Evolutionary conservation across 2,113 vertebrate genomes (phyloP), one percentile per base, ranked within the genome.

Genomic region (Pardalotus punctatus): DNA sequence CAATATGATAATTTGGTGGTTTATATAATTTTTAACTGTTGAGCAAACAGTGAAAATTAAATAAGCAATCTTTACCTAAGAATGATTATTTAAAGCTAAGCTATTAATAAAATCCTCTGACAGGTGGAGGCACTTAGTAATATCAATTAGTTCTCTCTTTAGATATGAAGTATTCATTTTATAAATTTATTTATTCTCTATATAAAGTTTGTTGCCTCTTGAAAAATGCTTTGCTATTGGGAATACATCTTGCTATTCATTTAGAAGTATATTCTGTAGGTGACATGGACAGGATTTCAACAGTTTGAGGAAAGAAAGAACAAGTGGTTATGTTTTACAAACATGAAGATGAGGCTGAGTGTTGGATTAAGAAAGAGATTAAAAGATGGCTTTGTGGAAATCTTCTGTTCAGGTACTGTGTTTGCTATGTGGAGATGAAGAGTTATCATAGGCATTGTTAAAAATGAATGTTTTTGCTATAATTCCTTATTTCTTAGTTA

Each of bases 161-260:
- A 93, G 94, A 92, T 84, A 97, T 97, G 96, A 97, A 97, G 94
- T 93, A 97, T 96, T 91, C 93, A 97, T 96, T 97, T 80, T 93
- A 96, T 97, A 98, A 97, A 97, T 97, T 97, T 96, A 97, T 97
- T 98, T 97, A 98, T 98, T 96, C 91, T 96, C 95, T 97, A 94
- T 97, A 95, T 97, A 97, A 97, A 94, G 96, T 97, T 97, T 98
- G 86, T 95, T 97, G 54, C 80, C 89, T 69, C 91, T 96, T 95
- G 94, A 94, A 71, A 95, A 94, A 96, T 91, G 54, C 27, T 33
- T 86, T 92, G 81, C 66, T 94, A 14, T 54, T 93, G 81, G 65
- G 77, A 72, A 85, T 94, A 54, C 66, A 50, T 89, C 73, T 71
- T 72, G 90, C 86, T 92, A 76, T 90, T 93, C 91, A 84, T 88